Evolutionary conservation across 2,888 invertebrate genomes (phyloP).

Genomic region (Athripsodes cinereus): DNA sequence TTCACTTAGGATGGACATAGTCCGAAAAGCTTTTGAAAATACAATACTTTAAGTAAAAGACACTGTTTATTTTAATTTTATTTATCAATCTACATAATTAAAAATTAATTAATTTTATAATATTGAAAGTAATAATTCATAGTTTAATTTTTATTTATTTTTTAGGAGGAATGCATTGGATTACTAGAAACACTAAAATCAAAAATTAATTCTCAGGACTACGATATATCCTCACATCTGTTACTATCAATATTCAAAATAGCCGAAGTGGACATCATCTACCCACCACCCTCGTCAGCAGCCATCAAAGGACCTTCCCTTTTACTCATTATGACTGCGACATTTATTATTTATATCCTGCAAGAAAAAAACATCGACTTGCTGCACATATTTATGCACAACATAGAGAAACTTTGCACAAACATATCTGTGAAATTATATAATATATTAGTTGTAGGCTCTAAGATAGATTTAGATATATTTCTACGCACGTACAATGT

Average conservation of each 20-base stretch:
- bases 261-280: constrained; percentile 83
- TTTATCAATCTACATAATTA: not conserved
- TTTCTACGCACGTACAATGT: constrained; percentile 16
- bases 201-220: constrained; percentile 78
- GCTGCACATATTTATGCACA: constrained; percentile 18
- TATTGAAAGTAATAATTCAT: no score
- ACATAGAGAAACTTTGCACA: constrained; percentile 12
- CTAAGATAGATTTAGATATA: not conserved
- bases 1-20: no score
- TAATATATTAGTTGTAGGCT: constrained; percentile 8
- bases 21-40: no score
- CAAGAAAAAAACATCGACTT: not conserved
- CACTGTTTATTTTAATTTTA: no score
- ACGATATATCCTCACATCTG: constrained; percentile 80
- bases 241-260: constrained; percentile 87
- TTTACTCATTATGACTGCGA: constrained; percentile 8
- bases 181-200: constrained; percentile 75
- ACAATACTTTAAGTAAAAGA: no score
- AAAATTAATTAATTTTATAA: not conserved
- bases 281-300: constrained; percentile 61
- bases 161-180: constrained; percentile 79
- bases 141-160: constrained; percentile 28
- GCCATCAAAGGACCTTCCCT: constrained; percentile 28
- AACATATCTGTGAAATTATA: constrained; percentile 1
- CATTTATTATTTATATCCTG: not conserved